These are phyloP conservation scores for Spilosoma lubricipeda DNA, from an alignment of 2,888 invertebrate species.

Conservation along the genomic window DNA sequence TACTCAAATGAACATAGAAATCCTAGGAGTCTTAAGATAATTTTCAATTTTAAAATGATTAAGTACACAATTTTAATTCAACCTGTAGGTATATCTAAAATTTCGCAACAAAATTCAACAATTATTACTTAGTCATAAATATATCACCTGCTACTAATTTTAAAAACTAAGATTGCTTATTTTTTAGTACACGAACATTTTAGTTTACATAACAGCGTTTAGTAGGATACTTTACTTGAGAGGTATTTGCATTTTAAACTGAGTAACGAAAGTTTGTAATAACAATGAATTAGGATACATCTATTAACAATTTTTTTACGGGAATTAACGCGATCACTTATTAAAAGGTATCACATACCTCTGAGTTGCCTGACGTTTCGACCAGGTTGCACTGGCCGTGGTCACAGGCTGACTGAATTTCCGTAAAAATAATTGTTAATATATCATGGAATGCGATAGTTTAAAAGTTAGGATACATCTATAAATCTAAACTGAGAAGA, in stretches of 20 bases:
- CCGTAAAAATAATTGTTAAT: too few species aligned
- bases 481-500: too few species aligned
- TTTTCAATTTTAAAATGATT: neutral
- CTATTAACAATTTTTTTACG: too few species aligned
- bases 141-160: slow-evolving; percentile 21
- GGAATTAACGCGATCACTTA: too few species aligned
- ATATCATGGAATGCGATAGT: too few species aligned
- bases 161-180: slow-evolving; percentile 1
- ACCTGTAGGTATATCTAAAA: slow-evolving; percentile 21
- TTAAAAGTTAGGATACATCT: neutral
- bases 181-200: neutral
- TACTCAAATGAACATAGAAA: neutral
- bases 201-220: neutral
- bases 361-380: too few species aligned
- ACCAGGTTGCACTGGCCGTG: too few species aligned
- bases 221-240: neutral
- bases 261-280: neutral
- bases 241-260: neutral
- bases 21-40: neutral
- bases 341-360: too few species aligned
- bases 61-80: neutral
- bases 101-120: slow-evolving; percentile 35
- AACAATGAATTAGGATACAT: neutral
- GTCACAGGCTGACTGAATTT: too few species aligned
- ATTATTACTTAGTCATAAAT: slow-evolving; percentile 19